Conservation (phyloP, 2,888 invertebrate genomes). For the Cryptus armator region DNA sequence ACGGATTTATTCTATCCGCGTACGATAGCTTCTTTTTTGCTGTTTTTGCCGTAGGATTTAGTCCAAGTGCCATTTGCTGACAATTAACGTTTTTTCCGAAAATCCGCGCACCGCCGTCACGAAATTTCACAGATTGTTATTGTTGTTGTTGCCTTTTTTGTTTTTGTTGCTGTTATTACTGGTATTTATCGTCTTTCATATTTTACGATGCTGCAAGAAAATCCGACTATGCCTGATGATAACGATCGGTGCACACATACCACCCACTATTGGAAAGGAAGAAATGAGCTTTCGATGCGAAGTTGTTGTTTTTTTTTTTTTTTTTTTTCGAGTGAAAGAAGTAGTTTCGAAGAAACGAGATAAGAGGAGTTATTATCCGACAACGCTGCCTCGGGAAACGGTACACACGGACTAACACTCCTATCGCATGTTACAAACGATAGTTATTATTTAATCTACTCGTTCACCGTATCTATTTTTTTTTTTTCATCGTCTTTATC, state of each 20-base stretch:
- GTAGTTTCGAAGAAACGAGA: background rate
- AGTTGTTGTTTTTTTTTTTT: background rate
- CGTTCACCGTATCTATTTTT: background rate
- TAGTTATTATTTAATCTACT: background rate
- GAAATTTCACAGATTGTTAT: background rate
- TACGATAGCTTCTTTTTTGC: background rate
- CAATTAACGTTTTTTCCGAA: background rate
- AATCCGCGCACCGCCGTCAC: background rate
- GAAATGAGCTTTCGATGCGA: slow-evolving; percentile 4
- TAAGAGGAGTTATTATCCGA: background rate
- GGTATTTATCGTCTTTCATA: slow-evolving; percentile 8
- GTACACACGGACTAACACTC: background rate
- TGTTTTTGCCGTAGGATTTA: background rate
- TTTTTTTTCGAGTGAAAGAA: slow-evolving; percentile 4
- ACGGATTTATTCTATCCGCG: background rate
- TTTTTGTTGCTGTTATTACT: background rate
- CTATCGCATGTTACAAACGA: background rate
- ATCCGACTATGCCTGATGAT: slow-evolving; percentile 17
- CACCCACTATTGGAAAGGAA: slow-evolving; percentile 26
- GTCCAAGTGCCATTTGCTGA: background rate
- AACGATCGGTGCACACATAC: slow-evolving; percentile 5
- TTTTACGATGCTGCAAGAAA: slow-evolving; percentile 7
- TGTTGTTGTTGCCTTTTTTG: slow-evolving; percentile 7
- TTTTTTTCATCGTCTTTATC: background rate
- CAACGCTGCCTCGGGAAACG: background rate